Evolutionary conservation across 1,140 invertebrate genomes (phyloP).

Genomic region (Bombus soroeensis): DNA sequence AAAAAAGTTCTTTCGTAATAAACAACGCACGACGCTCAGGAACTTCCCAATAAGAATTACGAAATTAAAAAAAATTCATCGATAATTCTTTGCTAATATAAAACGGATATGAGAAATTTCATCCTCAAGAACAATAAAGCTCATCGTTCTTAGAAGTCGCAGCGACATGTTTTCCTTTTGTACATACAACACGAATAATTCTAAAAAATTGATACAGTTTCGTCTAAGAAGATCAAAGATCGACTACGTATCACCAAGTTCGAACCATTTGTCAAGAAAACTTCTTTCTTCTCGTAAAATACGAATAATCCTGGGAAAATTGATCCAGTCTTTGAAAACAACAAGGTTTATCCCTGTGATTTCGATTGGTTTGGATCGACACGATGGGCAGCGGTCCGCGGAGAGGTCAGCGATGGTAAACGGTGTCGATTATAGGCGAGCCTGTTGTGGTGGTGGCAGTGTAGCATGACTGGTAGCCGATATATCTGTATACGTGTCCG

Average conservation of each 20-base stretch:
- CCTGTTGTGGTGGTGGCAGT: not conserved
- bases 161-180: too few relatives aligned
- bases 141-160: too few relatives aligned
- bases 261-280: not conserved
- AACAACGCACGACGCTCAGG: too few relatives aligned
- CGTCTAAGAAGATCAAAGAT: too few relatives aligned
- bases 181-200: too few relatives aligned
- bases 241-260: too few relatives aligned
- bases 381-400: not conserved
- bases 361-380: not conserved
- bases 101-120: too few relatives aligned
- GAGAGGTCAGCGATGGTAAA: constrained; percentile 18
- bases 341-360: not conserved
- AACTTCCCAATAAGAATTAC: not conserved
- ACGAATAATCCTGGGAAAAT: not conserved
- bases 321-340: not conserved
- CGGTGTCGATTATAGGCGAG: constrained; percentile 34
- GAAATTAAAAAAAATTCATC: not conserved
- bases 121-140: too few relatives aligned
- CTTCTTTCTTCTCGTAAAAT: not conserved
- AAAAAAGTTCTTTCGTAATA: too few relatives aligned
- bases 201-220: too few relatives aligned
- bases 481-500: constrained; percentile 55
- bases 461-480: constrained; percentile 55
- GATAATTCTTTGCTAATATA: too few relatives aligned